phyloP scores from a whole-genome alignment of 1,140 invertebrate genomes.

The Carposina sasakii region DNA sequence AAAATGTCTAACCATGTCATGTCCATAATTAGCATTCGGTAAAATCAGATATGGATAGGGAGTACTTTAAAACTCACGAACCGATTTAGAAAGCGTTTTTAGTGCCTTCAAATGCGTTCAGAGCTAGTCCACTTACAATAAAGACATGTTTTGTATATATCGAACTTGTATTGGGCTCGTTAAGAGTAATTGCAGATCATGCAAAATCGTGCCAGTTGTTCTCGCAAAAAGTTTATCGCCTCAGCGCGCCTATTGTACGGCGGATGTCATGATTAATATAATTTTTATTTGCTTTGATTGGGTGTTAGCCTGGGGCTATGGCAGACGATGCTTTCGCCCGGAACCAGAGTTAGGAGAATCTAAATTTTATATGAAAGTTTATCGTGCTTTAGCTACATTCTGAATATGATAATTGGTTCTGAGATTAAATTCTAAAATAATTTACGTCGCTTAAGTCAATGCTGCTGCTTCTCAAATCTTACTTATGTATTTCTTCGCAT shows the following conservation, averaged over 20 bases:
- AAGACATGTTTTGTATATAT: slow-evolving; percentile 38
- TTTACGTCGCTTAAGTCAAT: no score
- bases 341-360: no score
- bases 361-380: no score
- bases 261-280: slow-evolving; percentile 52
- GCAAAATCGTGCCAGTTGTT: slow-evolving; percentile 35
- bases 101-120: slow-evolving; percentile 43
- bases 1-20: slow-evolving; percentile 36
- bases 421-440: no score
- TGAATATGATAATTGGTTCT: no score
- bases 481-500: no score
- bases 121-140: slow-evolving; percentile 31
- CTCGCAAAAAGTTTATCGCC: slow-evolving; percentile 35
- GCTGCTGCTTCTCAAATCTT: no score
- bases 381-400: no score
- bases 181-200: slow-evolving; percentile 54
- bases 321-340: no score
- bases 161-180: slow-evolving; percentile 45
- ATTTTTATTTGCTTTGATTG: slow-evolving; percentile 56
- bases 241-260: slow-evolving; percentile 30
- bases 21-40: slow-evolving; percentile 41
- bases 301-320: slow-evolving; percentile 31
- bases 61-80: slow-evolving; percentile 33
- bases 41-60: slow-evolving; percentile 36
- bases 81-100: slow-evolving; percentile 53